Evolutionary conservation across 2,888 invertebrate genomes (phyloP), one percentile per base, ranked within the genome.

Genomic region (Melanostoma mellinum): DNA sequence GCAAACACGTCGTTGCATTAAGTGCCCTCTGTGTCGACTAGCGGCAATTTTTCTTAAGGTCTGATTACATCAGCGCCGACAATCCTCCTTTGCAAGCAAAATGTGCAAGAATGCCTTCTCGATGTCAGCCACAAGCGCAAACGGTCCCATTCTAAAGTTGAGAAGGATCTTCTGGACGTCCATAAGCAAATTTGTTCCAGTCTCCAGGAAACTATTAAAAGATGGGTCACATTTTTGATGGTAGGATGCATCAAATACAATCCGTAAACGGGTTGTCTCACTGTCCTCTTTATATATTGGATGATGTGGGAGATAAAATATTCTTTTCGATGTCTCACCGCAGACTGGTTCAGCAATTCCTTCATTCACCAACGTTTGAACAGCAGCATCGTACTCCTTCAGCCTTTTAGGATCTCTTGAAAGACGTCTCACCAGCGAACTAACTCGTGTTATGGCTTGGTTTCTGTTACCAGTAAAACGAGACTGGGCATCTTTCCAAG

Each of bases 221-320:
- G 20, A 20, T 20, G 20, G 20, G 20, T 20, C 1, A 20, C 20
- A 0, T 1, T 20, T 20, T 20, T 20, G 20, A 20, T 20, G 20
- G 20, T 20, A 20, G 20, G 73, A 80, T 4, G 68, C 73, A 10
- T 74, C 69, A 42, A 75, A 68, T 0, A 75, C 58, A n/a, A 75
- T 60, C 6, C 52, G 58, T 35, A 60, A 35, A 9, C 60, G 40
- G 3, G 56, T 56, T 38, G 68, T 35, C n/a, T 68, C 10, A 56
- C 56, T 56, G 9, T 35, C 44, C 2, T 48, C 40, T 50, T 68
- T 52, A 53, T 52, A 58, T 8, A 67, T 52, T 6, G 56, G 48
- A 9, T 46, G 68, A 32, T 55, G 67, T 42, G 71, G 60, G 10
- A 60, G 71, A 52, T 69, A 71, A n/a, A 68, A 33, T 32, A 71